These are phyloP conservation scores for Nycticebus coucang DNA, from an alignment of 2,113 vertebrate species.

Conservation along the genomic window DNA sequence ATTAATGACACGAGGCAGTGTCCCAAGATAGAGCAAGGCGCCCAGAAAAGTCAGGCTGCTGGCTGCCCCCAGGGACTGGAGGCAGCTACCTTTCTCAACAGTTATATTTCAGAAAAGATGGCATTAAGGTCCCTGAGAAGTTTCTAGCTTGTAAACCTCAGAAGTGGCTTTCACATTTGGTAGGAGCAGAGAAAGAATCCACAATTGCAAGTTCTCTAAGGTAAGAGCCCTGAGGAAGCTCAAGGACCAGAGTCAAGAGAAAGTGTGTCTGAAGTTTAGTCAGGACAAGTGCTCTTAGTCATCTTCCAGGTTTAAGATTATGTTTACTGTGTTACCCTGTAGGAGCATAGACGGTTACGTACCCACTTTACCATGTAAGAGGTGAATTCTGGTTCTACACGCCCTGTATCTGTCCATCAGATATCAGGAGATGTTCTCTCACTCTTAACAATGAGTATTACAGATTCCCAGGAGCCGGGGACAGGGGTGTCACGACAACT, in stretches of 20 bases:
- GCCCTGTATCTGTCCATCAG: neutral
- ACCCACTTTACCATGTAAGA: neutral
- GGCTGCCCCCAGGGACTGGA: neutral
- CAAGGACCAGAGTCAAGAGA: neutral
- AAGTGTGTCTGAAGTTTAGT: neutral
- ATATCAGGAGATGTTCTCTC: neutral
- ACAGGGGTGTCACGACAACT: neutral
- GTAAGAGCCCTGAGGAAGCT: neutral
- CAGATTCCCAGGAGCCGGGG: neutral
- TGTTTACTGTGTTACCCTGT: neutral
- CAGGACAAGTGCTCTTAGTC: neutral
- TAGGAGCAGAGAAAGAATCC: neutral
- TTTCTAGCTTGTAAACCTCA: neutral
- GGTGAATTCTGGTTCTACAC: neutral
- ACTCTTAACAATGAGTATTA: neutral
- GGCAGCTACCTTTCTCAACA: neutral
- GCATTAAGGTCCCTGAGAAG: neutral
- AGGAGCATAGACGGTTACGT: neutral
- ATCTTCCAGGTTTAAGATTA: neutral
- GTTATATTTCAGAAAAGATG: neutral
- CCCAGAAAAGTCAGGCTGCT: neutral
- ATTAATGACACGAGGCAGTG: neutral
- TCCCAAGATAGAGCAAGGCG: neutral
- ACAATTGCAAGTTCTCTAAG: neutral
- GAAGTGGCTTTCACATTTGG: neutral